Percentiles rank a stretch among this genome's conserved stretches.
Conservation (phyloP, 1,140 invertebrate genomes). For the Pygmarrhopalites habei region DNA sequence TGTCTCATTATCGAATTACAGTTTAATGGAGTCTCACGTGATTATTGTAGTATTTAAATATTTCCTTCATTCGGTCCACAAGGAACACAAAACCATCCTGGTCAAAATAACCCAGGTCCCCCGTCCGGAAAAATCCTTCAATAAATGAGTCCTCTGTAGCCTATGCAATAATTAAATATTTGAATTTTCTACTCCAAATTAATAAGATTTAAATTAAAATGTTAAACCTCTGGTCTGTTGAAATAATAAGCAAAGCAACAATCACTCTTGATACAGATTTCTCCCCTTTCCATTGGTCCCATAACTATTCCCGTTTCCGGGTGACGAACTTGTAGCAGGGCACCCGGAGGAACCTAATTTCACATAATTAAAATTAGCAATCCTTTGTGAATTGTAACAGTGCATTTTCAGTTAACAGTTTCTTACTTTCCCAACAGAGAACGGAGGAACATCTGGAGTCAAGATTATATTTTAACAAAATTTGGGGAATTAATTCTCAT, state of each 20-base stretch:
- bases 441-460: neutral
- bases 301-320: conserved; percentile 8
- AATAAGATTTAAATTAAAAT: too few relatives aligned
- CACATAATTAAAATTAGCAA: too few relatives aligned
- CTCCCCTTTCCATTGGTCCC: conserved; percentile 18
- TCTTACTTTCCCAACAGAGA: conserved; percentile 7
- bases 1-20: too few relatives aligned
- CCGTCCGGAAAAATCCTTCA: too few relatives aligned
- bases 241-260: conserved; percentile 19
- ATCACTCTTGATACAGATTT: conserved; percentile 17
- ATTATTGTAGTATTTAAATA: conserved; percentile 40
- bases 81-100: conserved; percentile 40
- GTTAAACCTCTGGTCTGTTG: conserved; percentile 30
- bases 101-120: conserved; percentile 29
- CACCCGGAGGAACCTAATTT: conserved; percentile 1
- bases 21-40: too few relatives aligned
- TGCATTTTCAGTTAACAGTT: too few relatives aligned
- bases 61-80: conserved; percentile 42
- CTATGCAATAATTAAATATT: too few relatives aligned
- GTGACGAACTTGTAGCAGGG: conserved; percentile 13
- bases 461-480: neutral
- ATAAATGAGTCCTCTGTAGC: too few relatives aligned
- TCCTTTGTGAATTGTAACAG: too few relatives aligned
- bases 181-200: too few relatives aligned
- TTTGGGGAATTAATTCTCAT: neutral